These are phyloP conservation scores for Drosophila longiperda DNA, from an alignment of 2,888 invertebrate species.

Conservation along the genomic window DNA sequence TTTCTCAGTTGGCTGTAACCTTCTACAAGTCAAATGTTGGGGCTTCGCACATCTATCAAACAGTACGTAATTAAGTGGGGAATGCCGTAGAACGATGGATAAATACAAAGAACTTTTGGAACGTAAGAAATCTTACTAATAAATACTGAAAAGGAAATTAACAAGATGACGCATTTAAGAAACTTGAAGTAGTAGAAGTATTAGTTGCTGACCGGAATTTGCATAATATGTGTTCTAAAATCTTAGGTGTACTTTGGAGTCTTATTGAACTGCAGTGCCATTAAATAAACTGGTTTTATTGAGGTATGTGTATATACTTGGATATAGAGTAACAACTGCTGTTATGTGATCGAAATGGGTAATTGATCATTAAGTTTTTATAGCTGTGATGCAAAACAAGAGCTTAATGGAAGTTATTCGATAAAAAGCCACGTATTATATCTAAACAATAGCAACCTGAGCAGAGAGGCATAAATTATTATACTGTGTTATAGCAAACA, in stretches of 20 bases:
- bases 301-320: slow-evolving; percentile 1
- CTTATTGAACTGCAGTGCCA: background rate
- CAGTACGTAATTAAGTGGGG: slow-evolving; percentile 58
- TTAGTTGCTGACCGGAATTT: slow-evolving; percentile 22
- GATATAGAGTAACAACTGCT: slow-evolving; percentile 23
- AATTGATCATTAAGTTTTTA: slow-evolving; percentile 30
- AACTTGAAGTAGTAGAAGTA: background rate
- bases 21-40: slow-evolving; percentile 15
- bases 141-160: slow-evolving; percentile 28
- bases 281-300: slow-evolving; percentile 9
- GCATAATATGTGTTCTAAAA: slow-evolving; percentile 15
- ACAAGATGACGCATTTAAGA: slow-evolving; percentile 12
- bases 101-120: slow-evolving; percentile 21
- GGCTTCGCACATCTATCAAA: slow-evolving; percentile 21
- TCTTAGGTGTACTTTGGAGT: slow-evolving; percentile 10
- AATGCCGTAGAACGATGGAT: slow-evolving; percentile 40
- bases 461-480: background rate
- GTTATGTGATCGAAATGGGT: slow-evolving; percentile 14
- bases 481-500: background rate
- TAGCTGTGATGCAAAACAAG: slow-evolving; percentile 4
- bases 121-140: slow-evolving; percentile 34
- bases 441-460: background rate
- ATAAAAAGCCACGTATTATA: background rate
- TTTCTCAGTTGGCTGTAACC: slow-evolving; percentile 13
- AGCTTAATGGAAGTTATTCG: slow-evolving; percentile 8